These are phyloP conservation scores for Saccostrea glomerata DNA, from an alignment of 1,140 invertebrate species.

Conservation along the genomic window DNA sequence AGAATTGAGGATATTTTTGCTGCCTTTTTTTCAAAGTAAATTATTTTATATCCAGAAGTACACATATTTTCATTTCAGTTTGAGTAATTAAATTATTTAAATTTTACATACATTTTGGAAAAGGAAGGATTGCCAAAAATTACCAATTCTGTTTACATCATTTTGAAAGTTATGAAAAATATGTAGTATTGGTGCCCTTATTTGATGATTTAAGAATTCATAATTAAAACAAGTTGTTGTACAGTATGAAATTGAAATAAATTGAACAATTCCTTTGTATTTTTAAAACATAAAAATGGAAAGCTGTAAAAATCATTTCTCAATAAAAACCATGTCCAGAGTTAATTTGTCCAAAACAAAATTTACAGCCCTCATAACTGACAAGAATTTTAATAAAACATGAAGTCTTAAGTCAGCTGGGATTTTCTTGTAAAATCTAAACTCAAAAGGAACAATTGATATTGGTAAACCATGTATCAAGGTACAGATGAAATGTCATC, in stretches of 20 bases:
- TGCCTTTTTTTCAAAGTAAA: neutral
- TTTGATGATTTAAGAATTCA: neutral
- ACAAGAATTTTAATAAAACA: neutral
- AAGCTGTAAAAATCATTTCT: neutral
- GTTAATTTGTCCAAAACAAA: neutral
- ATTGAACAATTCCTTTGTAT: neutral
- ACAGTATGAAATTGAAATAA: neutral
- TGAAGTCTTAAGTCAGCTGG: neutral
- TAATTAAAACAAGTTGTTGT: neutral
- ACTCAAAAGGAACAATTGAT: neutral
- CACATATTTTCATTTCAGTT: neutral
- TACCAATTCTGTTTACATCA: neutral
- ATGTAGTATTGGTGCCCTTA: too few species aligned
- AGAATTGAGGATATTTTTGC: neutral
- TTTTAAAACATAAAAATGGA: neutral
- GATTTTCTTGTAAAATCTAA: neutral
- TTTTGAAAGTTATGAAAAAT: neutral
- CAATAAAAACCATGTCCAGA: neutral
- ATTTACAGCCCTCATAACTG: neutral
- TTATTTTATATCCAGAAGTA: too few species aligned
- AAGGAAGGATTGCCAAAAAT: too few species aligned
- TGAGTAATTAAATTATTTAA: too few species aligned
- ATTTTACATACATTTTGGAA: too few species aligned
- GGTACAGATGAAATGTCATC: neutral
- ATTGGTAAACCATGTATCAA: neutral